Conservation (phyloP, 2,888 invertebrate genomes). For the Clistopyga incitator region DNA sequence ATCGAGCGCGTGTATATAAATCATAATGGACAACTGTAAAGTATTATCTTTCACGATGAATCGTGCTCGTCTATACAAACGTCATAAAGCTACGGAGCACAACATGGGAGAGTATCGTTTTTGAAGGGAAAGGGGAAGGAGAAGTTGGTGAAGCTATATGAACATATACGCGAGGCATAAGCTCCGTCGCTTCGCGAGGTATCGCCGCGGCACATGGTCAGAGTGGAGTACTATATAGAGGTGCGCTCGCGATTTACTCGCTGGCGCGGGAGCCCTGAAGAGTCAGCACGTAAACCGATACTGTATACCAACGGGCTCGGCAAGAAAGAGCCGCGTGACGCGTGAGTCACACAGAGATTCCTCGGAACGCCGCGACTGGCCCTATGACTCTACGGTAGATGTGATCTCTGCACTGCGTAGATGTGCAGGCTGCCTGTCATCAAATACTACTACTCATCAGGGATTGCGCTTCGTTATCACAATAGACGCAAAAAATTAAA, state of each 20-base stretch:
- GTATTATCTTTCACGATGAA: constrained; percentile 25
- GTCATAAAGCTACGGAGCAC: constrained; percentile 49
- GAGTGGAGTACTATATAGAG: neutral
- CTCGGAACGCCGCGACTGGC: neutral
- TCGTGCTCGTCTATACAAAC: constrained; percentile 65
- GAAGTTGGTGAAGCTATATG: constrained; percentile 56
- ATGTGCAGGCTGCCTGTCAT: neutral
- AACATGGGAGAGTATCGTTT: constrained; percentile 54
- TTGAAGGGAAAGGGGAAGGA: neutral
- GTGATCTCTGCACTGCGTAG: neutral
- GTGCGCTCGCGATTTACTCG: constrained; percentile 14
- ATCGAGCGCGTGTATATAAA: constrained; percentile 15
- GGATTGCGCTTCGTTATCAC: too few relatives aligned
- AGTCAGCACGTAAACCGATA: constrained; percentile 59
- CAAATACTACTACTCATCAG: neutral
- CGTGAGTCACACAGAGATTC: constrained; percentile 62
- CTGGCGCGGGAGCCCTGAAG: constrained; percentile 27
- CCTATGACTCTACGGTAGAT: neutral
- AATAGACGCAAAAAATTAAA: too few relatives aligned
- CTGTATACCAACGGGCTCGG: constrained; percentile 13
- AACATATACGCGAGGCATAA: constrained; percentile 62
- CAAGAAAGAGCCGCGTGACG: constrained; percentile 37
- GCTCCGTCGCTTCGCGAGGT: neutral
- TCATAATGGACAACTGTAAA: constrained; percentile 40
- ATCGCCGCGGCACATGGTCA: constrained; percentile 15